Conservation (phyloP, 2,888 invertebrate species). For the Lordiphosa andalusiaca region DNA sequence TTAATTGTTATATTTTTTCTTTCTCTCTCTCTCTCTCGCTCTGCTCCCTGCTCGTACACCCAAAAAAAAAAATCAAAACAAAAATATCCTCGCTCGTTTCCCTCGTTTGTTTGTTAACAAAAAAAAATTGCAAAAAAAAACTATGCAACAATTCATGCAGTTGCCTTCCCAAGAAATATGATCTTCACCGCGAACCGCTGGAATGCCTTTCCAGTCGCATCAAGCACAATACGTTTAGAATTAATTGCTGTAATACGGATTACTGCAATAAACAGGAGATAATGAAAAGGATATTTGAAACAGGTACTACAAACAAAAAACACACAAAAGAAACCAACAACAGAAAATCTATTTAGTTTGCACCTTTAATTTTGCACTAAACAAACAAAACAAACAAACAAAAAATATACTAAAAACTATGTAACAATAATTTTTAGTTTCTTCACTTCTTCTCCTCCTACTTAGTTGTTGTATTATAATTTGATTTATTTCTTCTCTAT, state of each 20-base stretch:
- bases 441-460: constrained; percentile 16
- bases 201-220: constrained; percentile 80
- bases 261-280: constrained; percentile 81
- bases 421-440: constrained; percentile 18
- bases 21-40: constrained; percentile 20
- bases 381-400: constrained; percentile 29
- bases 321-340: constrained; percentile 35
- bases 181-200: constrained; percentile 79
- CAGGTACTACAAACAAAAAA: constrained; percentile 73
- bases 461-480: constrained; percentile 25
- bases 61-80: background rate
- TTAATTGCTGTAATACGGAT: constrained; percentile 80
- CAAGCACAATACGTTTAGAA: constrained; percentile 78
- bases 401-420: constrained; percentile 21
- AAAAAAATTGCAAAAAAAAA: background rate
- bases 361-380: constrained; percentile 50
- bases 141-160: constrained; percentile 42
- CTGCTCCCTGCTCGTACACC: constrained; percentile 19
- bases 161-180: constrained; percentile 80
- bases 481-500: constrained; percentile 33
- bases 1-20: constrained; percentile 40
- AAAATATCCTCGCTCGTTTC: constrained; percentile 22
- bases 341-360: constrained; percentile 35
- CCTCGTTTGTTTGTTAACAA: constrained; percentile 14
- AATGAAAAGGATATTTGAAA: constrained; percentile 78